phyloP scores from a whole-genome alignment of 2,888 invertebrate genomes.

The Keiferia lycopersicella region DNA sequence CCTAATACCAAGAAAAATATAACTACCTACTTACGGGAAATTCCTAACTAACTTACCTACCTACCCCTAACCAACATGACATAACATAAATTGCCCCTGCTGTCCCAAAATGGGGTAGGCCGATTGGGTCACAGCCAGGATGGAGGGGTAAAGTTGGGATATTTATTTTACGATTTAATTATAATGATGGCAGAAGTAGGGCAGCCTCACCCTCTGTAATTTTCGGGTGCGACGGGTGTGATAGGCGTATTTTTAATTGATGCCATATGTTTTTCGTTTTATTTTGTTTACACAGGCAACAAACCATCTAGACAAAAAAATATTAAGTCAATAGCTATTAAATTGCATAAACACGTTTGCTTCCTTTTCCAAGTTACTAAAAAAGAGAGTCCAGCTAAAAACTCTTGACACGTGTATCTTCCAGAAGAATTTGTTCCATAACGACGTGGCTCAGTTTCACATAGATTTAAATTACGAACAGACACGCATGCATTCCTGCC shows the following conservation, averaged over 20 bases:
- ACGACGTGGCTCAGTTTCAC: neutral
- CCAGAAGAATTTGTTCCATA: neutral
- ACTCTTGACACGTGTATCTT: neutral
- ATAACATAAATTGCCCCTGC: neutral
- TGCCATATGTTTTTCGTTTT: neutral
- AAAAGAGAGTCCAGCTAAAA: neutral
- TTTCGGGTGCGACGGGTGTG: neutral
- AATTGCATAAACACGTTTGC: neutral
- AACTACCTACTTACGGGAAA: too few species aligned
- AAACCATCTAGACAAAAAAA: too few species aligned
- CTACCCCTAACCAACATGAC: neutral
- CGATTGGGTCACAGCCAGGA: neutral
- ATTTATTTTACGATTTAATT: conserved; percentile 19
- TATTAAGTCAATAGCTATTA: neutral
- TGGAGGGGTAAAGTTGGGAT: neutral
- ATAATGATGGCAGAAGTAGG: conserved; percentile 2
- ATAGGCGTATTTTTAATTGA: neutral
- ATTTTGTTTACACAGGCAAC: conserved; percentile 1
- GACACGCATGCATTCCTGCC: neutral
- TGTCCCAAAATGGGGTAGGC: neutral
- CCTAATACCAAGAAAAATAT: too few species aligned
- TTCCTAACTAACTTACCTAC: too few species aligned
- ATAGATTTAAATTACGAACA: neutral
- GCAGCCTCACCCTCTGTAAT: conserved; percentile 17
- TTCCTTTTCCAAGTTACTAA: neutral